Conservation (phyloP, 2,113 vertebrate genomes). For the Elephas maximus region DNA sequence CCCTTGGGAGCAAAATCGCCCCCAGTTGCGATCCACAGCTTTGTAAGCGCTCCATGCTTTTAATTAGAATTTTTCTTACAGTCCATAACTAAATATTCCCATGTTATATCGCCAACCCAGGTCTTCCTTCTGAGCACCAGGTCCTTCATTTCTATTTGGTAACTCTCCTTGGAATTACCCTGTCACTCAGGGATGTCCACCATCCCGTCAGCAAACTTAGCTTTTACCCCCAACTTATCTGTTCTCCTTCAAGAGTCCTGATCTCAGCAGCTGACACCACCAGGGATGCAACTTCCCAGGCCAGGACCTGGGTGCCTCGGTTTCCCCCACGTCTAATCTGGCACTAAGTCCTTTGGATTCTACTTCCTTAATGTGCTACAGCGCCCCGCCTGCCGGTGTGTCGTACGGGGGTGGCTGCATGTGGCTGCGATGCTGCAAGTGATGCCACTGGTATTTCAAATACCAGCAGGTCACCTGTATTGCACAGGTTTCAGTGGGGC, state of each 20-base stretch:
- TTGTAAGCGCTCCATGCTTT: rapidly evolving
- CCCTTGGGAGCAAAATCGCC: too few species aligned
- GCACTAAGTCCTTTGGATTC: too few species aligned
- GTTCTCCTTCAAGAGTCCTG: too few species aligned
- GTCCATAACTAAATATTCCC: background rate
- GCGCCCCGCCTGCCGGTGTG: too few species aligned
- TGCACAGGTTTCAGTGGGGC: too few species aligned
- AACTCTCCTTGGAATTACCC: rapidly evolving
- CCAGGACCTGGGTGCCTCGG: rapidly evolving
- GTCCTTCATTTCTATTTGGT: rapidly evolving
- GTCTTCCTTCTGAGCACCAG: background rate
- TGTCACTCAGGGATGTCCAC: background rate
- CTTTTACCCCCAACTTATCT: background rate
- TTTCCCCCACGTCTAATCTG: rapidly evolving
- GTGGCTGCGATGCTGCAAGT: too few species aligned
- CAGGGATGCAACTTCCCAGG: background rate
- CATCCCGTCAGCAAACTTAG: rapidly evolving
- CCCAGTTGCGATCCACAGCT: rapidly evolving
- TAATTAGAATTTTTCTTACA: rapidly evolving
- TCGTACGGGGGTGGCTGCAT: too few species aligned
- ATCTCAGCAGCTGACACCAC: too few species aligned
- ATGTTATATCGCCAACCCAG: background rate
- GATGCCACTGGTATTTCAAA: too few species aligned
- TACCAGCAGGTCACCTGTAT: too few species aligned
- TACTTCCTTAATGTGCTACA: background rate